Base-by-base conservation (phyloP, 2,797 vertebrate species). In the Spondyliosoma cantharus region DNA sequence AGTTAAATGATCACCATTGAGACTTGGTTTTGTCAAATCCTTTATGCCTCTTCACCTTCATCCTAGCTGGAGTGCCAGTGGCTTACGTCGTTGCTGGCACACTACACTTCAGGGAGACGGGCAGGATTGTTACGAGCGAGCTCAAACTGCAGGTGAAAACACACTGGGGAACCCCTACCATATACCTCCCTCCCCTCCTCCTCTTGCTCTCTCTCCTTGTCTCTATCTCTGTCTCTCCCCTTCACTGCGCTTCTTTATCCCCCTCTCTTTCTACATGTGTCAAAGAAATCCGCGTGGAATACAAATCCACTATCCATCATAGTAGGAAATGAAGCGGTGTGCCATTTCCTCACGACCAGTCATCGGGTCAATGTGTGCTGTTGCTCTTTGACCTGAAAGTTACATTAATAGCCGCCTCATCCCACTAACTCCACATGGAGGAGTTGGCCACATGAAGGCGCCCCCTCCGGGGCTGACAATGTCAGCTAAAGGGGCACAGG, bases 341-440 rank as follows among this genome's bases (percentile, higher is more conserved):
- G 76, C 24, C 63, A n/a, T 83, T 87, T 85, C 72, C 74, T 64
- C 71, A 11, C 74, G 82, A 80, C 77, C 84, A 78, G 17, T 75
- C 74, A 63, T 72, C 63, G 37, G 79, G 89, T 81, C 85, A 56
- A n/a, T 8, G 62, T 71, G 75, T 12, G 14, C 54, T 5, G 46
- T 58, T 62, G 66, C 24, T 62, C 81, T 85, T 74, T 80, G 78
- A 68, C 85, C 80, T 64, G 15, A 42, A 45, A 63, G 62, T 66
- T 72, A 66, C 85, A 80, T 77, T 83, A 78, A 87, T 68, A 78
- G 74, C 71, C 66, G 76, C 46, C 37, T 62, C 74, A 76, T 74
- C 54, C 68, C 60, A 13, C 74, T 9, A 56, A 70, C 83, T 75
- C 80, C 78, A 54, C 83, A 45, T 59, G 83, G 87, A 78, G 77